Percentiles rank a stretch among this genome's conserved stretches.
These are phyloP conservation scores for Platerodrilus igneus DNA, from an alignment of 2,888 invertebrate genomes.

Conservation along the genomic window DNA sequence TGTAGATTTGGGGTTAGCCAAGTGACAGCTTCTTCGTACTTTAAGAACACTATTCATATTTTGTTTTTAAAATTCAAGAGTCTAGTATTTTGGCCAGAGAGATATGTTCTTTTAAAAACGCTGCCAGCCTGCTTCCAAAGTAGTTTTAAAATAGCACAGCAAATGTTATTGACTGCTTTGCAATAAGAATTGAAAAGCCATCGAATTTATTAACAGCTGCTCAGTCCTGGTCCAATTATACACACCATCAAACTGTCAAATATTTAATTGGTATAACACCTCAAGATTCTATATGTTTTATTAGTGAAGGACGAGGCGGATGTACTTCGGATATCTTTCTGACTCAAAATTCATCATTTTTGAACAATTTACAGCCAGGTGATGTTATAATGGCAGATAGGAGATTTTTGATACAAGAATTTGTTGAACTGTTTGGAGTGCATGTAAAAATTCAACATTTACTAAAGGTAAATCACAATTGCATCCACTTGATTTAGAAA, in stretches of 20 bases:
- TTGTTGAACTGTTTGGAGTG: not conserved
- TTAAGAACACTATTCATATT: not conserved
- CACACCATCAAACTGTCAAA: conserved; percentile 17
- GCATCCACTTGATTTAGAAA: conserved; percentile 15
- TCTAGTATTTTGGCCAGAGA: conserved; percentile 1
- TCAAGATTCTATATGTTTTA: conserved; percentile 16
- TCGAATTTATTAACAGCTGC: conserved; percentile 5
- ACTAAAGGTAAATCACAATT: conserved; percentile 16
- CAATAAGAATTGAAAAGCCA: conserved; percentile 16
- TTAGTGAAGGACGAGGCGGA: conserved; percentile 17
- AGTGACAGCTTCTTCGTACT: not conserved
- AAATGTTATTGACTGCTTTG: conserved; percentile 17
- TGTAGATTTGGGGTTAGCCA: no score
- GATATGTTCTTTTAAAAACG: no score
- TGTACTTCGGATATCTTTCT: conserved; percentile 13
- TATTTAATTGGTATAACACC: conserved; percentile 21
- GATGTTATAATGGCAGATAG: conserved; percentile 14
- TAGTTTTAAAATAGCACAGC: not conserved
- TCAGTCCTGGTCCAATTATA: conserved; percentile 19
- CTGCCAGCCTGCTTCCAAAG: not conserved
- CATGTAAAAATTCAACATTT: conserved; percentile 11
- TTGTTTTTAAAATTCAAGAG: not conserved
- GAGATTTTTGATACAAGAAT: conserved; percentile 5
- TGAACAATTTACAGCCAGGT: conserved; percentile 9
- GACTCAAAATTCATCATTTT: conserved; percentile 4